These are phyloP conservation scores for Cairina moschata DNA, from an alignment of 2,113 vertebrate genomes.

Conservation along the genomic window DNA sequence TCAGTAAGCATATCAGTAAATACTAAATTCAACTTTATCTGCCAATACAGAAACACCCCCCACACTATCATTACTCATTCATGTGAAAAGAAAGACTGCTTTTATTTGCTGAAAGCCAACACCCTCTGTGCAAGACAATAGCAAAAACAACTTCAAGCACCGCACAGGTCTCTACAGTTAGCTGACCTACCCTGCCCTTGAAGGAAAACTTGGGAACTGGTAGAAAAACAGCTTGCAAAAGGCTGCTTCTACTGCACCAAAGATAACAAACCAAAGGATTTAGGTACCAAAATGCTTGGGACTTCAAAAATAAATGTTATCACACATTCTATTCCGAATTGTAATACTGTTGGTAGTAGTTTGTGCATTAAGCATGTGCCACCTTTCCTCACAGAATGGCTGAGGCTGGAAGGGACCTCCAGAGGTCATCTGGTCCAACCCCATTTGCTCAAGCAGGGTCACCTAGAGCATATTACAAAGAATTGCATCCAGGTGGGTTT, in stretches of 20 bases:
- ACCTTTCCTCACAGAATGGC: neutral
- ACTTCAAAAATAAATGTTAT: neutral
- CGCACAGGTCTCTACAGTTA: neutral
- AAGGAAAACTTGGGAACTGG: neutral
- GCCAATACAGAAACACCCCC: neutral
- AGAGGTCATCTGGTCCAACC: too few relatives aligned
- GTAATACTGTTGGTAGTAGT: neutral
- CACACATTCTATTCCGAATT: neutral
- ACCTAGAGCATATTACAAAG: too few relatives aligned
- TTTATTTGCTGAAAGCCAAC: conserved; percentile 27
- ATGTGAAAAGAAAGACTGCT: neutral
- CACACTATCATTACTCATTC: neutral
- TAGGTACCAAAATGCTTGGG: neutral
- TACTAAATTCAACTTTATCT: neutral
- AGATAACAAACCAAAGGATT: neutral
- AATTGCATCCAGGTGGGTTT: too few relatives aligned
- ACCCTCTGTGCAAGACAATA: neutral
- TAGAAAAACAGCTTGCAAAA: neutral
- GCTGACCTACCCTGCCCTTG: neutral
- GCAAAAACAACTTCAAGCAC: neutral
- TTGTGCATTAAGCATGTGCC: neutral
- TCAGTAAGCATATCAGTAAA: neutral
- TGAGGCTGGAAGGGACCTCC: too few relatives aligned
- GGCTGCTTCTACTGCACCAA: neutral
- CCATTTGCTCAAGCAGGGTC: too few relatives aligned